These are phyloP conservation scores for Mastomys coucha DNA, from an alignment of 2,113 vertebrate species.

Conservation along the genomic window DNA sequence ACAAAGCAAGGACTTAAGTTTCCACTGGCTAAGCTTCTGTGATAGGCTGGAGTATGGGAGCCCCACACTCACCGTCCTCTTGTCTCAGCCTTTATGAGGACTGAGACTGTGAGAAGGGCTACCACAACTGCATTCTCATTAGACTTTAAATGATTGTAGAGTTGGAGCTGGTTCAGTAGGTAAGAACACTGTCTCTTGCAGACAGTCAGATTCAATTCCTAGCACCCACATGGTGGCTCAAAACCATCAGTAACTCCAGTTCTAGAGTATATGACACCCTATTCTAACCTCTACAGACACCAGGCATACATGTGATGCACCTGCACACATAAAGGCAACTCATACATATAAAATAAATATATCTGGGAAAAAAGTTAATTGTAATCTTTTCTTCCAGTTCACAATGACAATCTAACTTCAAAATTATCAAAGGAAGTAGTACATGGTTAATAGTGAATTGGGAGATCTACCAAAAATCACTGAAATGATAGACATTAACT, in stretches of 20 bases:
- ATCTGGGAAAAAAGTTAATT: background rate
- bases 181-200: background rate
- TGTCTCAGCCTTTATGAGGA: background rate
- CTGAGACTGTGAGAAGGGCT: background rate
- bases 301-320: background rate
- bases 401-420: background rate
- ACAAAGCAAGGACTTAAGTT: background rate
- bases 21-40: background rate
- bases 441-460: background rate
- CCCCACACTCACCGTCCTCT: background rate
- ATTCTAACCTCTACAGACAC: background rate
- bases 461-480: background rate
- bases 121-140: background rate
- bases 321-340: background rate
- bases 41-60: background rate
- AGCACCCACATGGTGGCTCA: background rate
- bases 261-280: background rate
- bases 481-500: background rate
- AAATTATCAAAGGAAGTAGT: background rate
- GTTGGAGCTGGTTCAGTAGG: background rate
- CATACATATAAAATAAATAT: background rate
- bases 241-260: background rate
- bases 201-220: background rate
- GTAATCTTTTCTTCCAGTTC: background rate
- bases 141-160: background rate